A percentile compares a stretch with the other conserved stretches of the same genome.
These are phyloP conservation scores for Cydia pomonella DNA, from an alignment of 1,140 invertebrate species.

Conservation along the genomic window DNA sequence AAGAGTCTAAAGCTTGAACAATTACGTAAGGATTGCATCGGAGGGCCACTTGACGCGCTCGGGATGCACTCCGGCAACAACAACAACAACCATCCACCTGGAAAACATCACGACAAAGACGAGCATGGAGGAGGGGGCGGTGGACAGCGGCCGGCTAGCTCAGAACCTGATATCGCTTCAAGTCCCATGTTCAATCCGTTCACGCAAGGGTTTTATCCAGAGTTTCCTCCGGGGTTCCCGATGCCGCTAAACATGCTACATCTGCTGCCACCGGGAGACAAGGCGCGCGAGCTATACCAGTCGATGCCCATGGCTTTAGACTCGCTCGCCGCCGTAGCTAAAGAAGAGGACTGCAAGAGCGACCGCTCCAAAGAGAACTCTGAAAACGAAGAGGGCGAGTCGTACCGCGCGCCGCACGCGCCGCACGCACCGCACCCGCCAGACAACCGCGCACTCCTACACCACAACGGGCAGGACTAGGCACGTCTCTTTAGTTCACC, in stretches of 20 bases:
- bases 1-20: constrained; percentile 94
- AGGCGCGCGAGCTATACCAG: constrained; percentile 82
- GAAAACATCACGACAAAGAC: constrained; percentile 77
- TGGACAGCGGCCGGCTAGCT: constrained; percentile 82
- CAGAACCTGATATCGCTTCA: constrained; percentile 82
- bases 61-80: constrained; percentile 86
- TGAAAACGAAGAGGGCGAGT: constrained; percentile 82
- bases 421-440: constrained; percentile 77
- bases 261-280: constrained; percentile 88
- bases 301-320: constrained; percentile 79
- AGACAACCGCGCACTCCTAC: constrained; percentile 81
- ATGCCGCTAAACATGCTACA: constrained; percentile 92
- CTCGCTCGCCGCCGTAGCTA: constrained; percentile 73
- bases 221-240: constrained; percentile 89
- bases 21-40: constrained; percentile 92
- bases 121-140: constrained; percentile 68
- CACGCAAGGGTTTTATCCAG: constrained; percentile 89
- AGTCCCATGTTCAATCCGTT: constrained; percentile 87
- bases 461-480: constrained; percentile 86
- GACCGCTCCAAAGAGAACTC: constrained; percentile 84
- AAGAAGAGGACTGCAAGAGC: constrained; percentile 85
- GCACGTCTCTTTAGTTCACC: constrained; percentile 35
- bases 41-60: constrained; percentile 86
- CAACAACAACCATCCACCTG: constrained; percentile 84
- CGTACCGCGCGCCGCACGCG: constrained; percentile 77